Evolutionary conservation across 1,140 invertebrate genomes (phyloP).

Genomic region (Drosophila pallidifrons): DNA sequence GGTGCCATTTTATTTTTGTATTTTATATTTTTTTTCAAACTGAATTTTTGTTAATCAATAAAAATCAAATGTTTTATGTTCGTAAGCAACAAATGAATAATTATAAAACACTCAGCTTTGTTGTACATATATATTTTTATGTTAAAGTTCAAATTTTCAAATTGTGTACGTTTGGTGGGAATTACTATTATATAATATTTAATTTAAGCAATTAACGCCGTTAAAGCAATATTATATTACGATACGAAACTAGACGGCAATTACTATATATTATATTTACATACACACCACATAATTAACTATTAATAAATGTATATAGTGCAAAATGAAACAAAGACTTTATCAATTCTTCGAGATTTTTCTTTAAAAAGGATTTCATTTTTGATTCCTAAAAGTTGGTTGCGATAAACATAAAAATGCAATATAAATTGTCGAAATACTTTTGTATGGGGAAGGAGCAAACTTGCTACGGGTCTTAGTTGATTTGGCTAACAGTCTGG

Average conservation of each 20-base stretch:
- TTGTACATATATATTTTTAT: constrained; percentile 68
- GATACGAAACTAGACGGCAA: constrained; percentile 58
- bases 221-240: constrained; percentile 67
- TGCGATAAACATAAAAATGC: too few species aligned
- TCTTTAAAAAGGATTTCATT: too few species aligned
- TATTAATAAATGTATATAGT: constrained; percentile 72
- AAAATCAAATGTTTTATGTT: constrained; percentile 18
- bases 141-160: constrained; percentile 40
- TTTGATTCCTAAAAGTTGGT: too few species aligned
- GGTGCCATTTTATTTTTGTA: constrained; percentile 61
- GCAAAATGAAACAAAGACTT: constrained; percentile 28
- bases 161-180: constrained; percentile 12
- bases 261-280: constrained; percentile 32
- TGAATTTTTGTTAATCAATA: constrained; percentile 24
- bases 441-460: too few species aligned
- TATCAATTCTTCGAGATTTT: too few species aligned
- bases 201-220: constrained; percentile 57
- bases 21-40: constrained; percentile 16
- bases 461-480: too few species aligned
- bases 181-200: constrained; percentile 15
- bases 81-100: constrained; percentile 7
- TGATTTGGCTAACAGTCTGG: too few species aligned
- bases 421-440: too few species aligned
- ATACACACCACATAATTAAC: constrained; percentile 24
- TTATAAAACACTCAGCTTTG: constrained; percentile 15